Base-by-base conservation (phyloP, 2,888 invertebrate genomes). In the Xestia xanthographa region DNA sequence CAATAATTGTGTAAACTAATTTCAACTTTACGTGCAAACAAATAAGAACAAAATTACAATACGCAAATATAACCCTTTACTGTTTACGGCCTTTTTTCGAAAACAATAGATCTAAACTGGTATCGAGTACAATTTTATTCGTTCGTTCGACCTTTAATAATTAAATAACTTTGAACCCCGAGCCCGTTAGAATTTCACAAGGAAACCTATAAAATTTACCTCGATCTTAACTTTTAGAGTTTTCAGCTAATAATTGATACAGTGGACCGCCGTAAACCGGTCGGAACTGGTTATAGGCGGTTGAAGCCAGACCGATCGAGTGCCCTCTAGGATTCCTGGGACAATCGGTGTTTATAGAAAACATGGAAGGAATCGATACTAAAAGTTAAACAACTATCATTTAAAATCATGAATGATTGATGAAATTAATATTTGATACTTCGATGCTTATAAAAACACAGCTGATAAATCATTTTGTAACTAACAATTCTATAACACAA, bases 161-260 rank as follows among this genome's bases (percentile, higher is more conserved):
- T 88, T 85, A 72, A 88, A 74, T 79, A 75, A 76, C 83, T 87
- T 80, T 62, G 77, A 79, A 82, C 72, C 78, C 67, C 20, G n/a
- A 73, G 69, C 53, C 63, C 66, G 75, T 77, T 83, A 83, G 77
- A 90, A 87, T 88, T 90, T 85, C 82, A 86, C 80, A 84, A 76
- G 71, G 77, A 84, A 85, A 74, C 82, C 89, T 63, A 88, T 90
- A 90, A 90, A 91, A 89, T 89, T 87, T 88, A 89, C 87, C 77
- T 87, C 60, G 75, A 73, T 80, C 82, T 85, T 85, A 84, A 90
- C 81, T 90, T 90, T 89, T 87, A 87, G 73, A 83, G 88, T 87
- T 88, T 86, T 82, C 84, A 81, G 78, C 84, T 88, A 89, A 91
- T 90, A 91, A 90, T 91, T 90, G 87, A 91, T 91, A 88, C 86